A percentile compares a stretch with the other conserved stretches of the same genome.
These are phyloP conservation scores for Halichoerus grypus DNA, from an alignment of 2,113 vertebrate species.

Conservation along the genomic window DNA sequence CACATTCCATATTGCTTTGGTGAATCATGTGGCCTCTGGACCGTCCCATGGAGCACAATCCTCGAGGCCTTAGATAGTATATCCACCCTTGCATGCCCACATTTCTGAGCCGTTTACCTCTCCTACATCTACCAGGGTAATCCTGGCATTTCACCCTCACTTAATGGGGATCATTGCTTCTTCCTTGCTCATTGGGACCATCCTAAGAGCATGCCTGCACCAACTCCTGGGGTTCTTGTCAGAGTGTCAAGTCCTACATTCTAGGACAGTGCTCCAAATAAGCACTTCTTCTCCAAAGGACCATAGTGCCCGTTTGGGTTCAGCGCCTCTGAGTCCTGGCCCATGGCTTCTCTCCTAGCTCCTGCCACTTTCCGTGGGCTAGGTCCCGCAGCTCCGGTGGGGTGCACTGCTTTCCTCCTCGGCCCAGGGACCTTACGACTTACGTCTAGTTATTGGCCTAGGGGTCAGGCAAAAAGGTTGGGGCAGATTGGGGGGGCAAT, in stretches of 20 bases:
- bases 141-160: background rate
- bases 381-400: background rate
- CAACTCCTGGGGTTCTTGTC: background rate
- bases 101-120: background rate
- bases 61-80: background rate
- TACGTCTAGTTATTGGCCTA: background rate
- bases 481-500: background rate
- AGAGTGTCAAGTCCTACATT: background rate
- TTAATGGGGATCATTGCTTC: background rate
- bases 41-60: background rate
- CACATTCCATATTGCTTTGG: too few relatives aligned
- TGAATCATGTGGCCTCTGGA: too few relatives aligned
- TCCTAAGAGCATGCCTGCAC: background rate
- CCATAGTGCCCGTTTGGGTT: background rate
- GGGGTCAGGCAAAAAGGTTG: background rate
- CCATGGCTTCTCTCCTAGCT: fast-evolving
- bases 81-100: background rate
- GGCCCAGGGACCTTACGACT: background rate
- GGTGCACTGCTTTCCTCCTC: background rate
- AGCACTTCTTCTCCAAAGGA: background rate
- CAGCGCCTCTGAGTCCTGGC: background rate
- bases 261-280: background rate
- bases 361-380: background rate
- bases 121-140: background rate
- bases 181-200: background rate